These are phyloP conservation scores for Vidua chalybeata DNA, from an alignment of 2,113 vertebrate species.

Conservation along the genomic window DNA sequence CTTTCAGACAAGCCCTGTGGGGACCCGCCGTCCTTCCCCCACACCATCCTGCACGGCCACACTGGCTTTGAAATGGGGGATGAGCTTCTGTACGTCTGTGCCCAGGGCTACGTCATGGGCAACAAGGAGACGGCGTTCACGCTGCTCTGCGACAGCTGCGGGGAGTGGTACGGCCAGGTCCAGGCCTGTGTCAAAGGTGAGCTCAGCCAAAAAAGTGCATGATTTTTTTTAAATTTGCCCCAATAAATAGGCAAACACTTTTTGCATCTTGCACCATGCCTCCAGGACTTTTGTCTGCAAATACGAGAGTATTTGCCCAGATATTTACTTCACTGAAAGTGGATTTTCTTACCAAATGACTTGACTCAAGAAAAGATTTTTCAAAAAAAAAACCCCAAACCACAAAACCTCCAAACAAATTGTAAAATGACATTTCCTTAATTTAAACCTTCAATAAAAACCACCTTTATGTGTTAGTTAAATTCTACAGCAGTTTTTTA, in stretches of 20 bases:
- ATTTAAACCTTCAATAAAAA: neutral
- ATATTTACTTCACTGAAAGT: neutral
- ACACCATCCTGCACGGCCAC: conserved; percentile 83
- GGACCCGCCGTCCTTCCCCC: conserved; percentile 88
- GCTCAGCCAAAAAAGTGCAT: neutral
- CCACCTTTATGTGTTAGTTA: neutral
- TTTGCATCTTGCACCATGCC: neutral
- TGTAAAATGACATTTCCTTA: neutral
- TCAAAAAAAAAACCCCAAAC: neutral
- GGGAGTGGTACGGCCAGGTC: conserved; percentile 92
- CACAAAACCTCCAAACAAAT: neutral
- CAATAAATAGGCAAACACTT: neutral
- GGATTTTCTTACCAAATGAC: neutral
- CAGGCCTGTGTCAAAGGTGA: conserved; percentile 91
- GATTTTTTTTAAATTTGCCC: neutral
- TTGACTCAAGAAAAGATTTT: neutral
- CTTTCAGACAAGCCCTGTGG: conserved; percentile 85
- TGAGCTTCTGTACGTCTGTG: conserved; percentile 87
- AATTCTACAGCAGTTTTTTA: neutral
- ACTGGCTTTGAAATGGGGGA: conserved; percentile 89
- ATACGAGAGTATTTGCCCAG: neutral
- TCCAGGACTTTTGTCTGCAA: neutral
- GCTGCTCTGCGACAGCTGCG: conserved; percentile 91
- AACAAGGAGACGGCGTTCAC: conserved; percentile 82
- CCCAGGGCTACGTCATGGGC: conserved; percentile 78